phyloP scores from a whole-genome alignment of 2,888 invertebrate genomes.

The Ryuthela nishihirai region DNA sequence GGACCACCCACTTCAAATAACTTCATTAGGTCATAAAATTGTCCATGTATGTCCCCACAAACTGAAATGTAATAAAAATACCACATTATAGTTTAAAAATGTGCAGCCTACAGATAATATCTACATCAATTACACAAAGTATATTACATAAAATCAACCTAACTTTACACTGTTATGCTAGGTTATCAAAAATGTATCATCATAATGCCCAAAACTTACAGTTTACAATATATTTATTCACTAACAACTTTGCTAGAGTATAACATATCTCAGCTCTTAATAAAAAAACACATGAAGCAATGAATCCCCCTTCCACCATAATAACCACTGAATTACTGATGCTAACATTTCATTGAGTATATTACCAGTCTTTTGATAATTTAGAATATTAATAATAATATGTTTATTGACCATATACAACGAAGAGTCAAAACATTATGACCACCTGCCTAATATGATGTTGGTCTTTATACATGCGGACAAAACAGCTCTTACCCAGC shows the following conservation, averaged over 20 bases:
- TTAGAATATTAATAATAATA: too few species aligned
- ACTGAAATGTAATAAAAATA: constrained; percentile 60
- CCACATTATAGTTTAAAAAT: neutral
- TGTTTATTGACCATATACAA: too few species aligned
- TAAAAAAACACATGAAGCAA: neutral
- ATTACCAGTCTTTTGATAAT: too few species aligned
- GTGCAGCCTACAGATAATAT: neutral
- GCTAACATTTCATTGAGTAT: too few species aligned
- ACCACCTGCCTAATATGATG: too few species aligned
- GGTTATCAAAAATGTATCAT: neutral
- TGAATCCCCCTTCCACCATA: neutral
- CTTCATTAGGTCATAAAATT: constrained; percentile 99
- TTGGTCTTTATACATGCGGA: too few species aligned
- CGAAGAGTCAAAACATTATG: too few species aligned
- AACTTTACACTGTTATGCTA: too few species aligned
- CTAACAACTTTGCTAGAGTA: too few species aligned
- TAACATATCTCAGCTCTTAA: neutral
- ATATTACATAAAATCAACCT: too few species aligned
- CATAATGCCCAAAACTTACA: neutral
- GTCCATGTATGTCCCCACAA: constrained; percentile 99
- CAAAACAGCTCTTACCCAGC: too few species aligned
- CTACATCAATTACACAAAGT: neutral
- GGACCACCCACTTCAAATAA: constrained; percentile 99
- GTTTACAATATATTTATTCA: neutral
- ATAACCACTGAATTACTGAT: too few species aligned